These are phyloP conservation scores for Lagodon rhomboides DNA, from an alignment of 2,797 vertebrate genomes.

Conservation along the genomic window DNA sequence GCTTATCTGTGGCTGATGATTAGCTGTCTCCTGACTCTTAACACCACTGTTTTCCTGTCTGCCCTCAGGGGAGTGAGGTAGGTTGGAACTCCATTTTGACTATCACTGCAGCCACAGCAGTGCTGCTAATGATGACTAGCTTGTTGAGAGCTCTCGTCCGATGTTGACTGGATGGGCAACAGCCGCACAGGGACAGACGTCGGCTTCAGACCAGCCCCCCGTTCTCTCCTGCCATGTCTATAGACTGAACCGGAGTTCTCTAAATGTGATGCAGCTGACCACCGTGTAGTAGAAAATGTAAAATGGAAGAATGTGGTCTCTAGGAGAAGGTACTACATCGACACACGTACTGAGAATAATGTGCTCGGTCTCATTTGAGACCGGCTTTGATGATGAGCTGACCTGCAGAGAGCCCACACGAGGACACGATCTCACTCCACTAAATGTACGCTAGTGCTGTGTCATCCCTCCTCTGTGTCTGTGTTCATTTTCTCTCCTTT, in stretches of 20 bases:
- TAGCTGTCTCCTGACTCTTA: slow-evolving; percentile 23
- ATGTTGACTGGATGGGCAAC: slow-evolving; percentile 75
- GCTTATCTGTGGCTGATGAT: slow-evolving; percentile 13
- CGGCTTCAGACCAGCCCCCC: slow-evolving; percentile 66
- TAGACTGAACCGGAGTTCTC: slow-evolving; percentile 59
- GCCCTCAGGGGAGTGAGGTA: slow-evolving; percentile 83
- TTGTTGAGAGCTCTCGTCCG: slow-evolving; percentile 81
- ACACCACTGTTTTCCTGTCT: slow-evolving; percentile 55
- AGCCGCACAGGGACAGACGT: slow-evolving; percentile 63
- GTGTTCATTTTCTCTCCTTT: slow-evolving; percentile 58
- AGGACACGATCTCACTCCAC: slow-evolving; percentile 54
- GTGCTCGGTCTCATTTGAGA: slow-evolving; percentile 39
- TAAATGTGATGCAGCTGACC: slow-evolving; percentile 44
- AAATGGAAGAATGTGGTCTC: slow-evolving; percentile 22
- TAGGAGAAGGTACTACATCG: slow-evolving; percentile 55
- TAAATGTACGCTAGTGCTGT: slow-evolving; percentile 64
- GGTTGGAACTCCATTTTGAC: slow-evolving; percentile 85
- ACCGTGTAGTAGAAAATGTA: slow-evolving; percentile 37
- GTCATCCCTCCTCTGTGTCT: slow-evolving; percentile 61
- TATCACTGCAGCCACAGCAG: slow-evolving; percentile 82
- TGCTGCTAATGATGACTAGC: slow-evolving; percentile 79
- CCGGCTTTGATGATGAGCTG: slow-evolving; percentile 29
- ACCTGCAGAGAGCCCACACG: slow-evolving; percentile 51
- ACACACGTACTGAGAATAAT: slow-evolving; percentile 37
- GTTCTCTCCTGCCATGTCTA: slow-evolving; percentile 58